phyloP scores from a whole-genome alignment of 2,797 vertebrate species.

The Toxotes lorentzi region DNA sequence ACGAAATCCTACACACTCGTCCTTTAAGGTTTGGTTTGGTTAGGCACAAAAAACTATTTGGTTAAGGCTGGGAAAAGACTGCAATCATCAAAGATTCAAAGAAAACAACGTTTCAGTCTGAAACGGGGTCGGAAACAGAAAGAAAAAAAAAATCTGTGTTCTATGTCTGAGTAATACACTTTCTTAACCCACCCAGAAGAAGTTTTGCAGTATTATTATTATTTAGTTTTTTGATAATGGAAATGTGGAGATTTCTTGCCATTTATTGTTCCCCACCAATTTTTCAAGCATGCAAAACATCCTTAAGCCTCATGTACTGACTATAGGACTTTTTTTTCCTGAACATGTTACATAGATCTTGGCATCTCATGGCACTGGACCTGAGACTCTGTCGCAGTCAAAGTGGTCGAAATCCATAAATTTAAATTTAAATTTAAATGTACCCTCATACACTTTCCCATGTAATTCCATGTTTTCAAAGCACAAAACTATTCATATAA shows the following conservation, averaged over 20 bases:
- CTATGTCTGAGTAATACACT: too few relatives aligned
- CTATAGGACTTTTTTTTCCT: neutral
- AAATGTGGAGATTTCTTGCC: neutral
- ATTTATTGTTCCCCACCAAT: neutral
- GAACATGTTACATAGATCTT: neutral
- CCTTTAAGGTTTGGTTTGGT: neutral
- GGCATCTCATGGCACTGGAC: neutral
- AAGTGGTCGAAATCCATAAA: conserved; percentile 21
- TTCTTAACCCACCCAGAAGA: too few relatives aligned
- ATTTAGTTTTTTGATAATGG: neutral
- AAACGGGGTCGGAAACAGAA: neutral
- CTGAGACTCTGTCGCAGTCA: neutral
- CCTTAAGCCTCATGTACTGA: neutral
- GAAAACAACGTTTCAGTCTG: neutral
- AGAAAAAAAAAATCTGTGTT: neutral
- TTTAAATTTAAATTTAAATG: conserved; percentile 15
- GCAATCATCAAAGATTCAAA: neutral
- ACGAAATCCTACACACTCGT: too few relatives aligned
- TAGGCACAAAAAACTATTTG: neutral
- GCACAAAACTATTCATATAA: conserved; percentile 23
- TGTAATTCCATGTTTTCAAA: conserved; percentile 29
- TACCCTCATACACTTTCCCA: neutral
- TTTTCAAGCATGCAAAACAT: neutral
- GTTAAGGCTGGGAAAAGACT: neutral
- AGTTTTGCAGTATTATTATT: neutral